Evolutionary conservation across 1,140 invertebrate genomes (phyloP).

Genomic region (Batillaria attramentaria): DNA sequence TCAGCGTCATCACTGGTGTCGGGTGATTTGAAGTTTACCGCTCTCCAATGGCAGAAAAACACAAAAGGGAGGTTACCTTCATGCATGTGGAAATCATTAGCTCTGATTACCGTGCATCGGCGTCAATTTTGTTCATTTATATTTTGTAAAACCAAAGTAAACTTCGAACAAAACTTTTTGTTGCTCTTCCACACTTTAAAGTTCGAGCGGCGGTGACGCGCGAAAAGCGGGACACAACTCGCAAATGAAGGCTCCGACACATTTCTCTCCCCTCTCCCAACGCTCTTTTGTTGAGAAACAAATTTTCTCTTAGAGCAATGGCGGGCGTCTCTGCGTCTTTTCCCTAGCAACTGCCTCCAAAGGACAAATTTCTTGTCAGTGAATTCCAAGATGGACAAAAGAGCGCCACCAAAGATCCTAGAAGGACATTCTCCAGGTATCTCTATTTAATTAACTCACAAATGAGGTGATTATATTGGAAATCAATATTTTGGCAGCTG

Average conservation of each 20-base stretch:
- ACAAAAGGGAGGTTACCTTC: too few species aligned
- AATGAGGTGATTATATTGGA: too few species aligned
- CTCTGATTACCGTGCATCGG: too few species aligned
- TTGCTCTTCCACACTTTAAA: background rate
- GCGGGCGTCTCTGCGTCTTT: constrained; percentile 1
- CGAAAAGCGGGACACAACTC: background rate
- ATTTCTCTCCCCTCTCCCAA: background rate
- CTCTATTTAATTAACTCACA: background rate
- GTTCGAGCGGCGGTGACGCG: background rate
- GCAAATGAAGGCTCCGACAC: background rate
- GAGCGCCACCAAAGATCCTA: background rate
- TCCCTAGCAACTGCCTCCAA: background rate
- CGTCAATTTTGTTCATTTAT: background rate
- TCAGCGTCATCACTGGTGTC: too few species aligned
- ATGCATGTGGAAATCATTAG: too few species aligned
- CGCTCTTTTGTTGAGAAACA: background rate
- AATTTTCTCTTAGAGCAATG: background rate
- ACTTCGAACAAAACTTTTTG: background rate
- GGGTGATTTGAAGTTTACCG: too few species aligned
- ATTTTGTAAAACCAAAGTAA: background rate
- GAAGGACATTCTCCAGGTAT: constrained; percentile 24
- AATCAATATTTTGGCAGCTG: background rate
- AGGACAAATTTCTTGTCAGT: background rate
- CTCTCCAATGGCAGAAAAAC: too few species aligned
- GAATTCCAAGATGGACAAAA: constrained; percentile 8